Base-by-base conservation (phyloP, 2,888 invertebrate species). In the Platerodrilus igneus region DNA sequence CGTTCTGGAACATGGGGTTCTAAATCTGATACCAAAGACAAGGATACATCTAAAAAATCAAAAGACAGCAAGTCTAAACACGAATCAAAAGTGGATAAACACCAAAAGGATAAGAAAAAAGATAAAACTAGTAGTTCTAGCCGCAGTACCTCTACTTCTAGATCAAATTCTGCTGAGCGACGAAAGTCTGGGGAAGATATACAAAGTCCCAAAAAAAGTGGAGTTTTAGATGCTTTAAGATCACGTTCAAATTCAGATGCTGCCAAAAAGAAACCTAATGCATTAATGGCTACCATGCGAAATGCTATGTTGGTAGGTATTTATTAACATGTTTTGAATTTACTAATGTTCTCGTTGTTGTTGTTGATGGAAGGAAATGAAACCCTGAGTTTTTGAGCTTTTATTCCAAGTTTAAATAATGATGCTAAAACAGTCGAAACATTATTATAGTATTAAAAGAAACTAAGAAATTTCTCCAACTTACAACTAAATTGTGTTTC, bases 251-350 rank as follows among this genome's bases (percentile, higher is more conserved):
- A 85, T 64, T 83, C 84, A 18, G 86, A 86, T 67, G 86, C 86
- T 39, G 74, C 73, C 48, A 75, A 74, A 64, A 68, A 71, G 52
- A 73, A 74, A 50, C 73, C 74, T 43, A 73, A 76, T 51, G 74
- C 83, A 45, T 80, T 92, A 60, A 89, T 92, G 77, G 78, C 87
- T 50, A 87, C 88, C 61, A 83, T 92, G 78, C 87, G 82, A 65
- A 82, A 81, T 57, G 88, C 86, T 23, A 81, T 89, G 62, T 83
- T 88, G 77, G 85, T 85, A 64, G 64, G 64, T 60, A 15, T n/a
- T n/a, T n/a, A n/a, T n/a, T n/a, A n/a, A n/a, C n/a, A n/a, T n/a
- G n/a, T n/a, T n/a, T n/a, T n/a, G n/a, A n/a, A n/a, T n/a, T n/a
- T n/a, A n/a, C n/a, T n/a, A n/a, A n/a, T n/a, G n/a, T n/a, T n/a